These are phyloP conservation scores for Centropyge bicolor DNA, from an alignment of 2,797 vertebrate species.

Conservation along the genomic window DNA sequence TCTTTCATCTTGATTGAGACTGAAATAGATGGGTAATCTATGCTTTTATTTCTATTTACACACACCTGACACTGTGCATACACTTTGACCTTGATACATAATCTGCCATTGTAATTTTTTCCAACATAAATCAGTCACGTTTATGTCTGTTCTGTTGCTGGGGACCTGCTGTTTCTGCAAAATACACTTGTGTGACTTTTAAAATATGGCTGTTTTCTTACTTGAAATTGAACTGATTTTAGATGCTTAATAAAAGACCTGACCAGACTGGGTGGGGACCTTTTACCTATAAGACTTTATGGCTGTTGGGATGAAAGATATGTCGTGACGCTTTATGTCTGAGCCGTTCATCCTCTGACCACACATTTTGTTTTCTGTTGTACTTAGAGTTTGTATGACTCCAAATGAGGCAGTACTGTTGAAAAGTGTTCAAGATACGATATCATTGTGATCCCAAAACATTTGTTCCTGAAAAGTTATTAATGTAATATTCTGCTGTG, in stretches of 20 bases:
- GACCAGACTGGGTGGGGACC: conserved; percentile 29
- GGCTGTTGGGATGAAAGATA: conserved; percentile 5
- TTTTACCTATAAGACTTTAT: conserved; percentile 20
- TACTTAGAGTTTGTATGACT: background rate
- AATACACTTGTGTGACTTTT: conserved; percentile 52
- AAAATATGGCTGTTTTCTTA: conserved; percentile 61
- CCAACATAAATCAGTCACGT: conserved; percentile 24
- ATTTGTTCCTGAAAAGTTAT: background rate
- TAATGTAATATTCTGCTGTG: background rate
- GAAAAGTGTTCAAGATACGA: background rate
- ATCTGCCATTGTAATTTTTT: conserved; percentile 37
- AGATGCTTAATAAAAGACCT: conserved; percentile 75
- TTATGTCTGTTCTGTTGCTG: conserved; percentile 31
- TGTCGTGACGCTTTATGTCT: background rate
- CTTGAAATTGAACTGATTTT: conserved; percentile 61
- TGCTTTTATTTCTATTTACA: conserved; percentile 23
- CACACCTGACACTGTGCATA: conserved; percentile 36
- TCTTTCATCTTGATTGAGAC: conserved; percentile 33
- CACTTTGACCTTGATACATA: conserved; percentile 23
- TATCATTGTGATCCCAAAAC: background rate
- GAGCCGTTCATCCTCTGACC: background rate
- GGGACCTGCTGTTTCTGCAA: conserved; percentile 44
- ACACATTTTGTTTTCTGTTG: background rate
- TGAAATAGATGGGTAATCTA: conserved; percentile 32
- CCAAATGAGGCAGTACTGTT: background rate